Conservation (phyloP, 1,140 invertebrate species). For the Tigriopus japonicus region DNA sequence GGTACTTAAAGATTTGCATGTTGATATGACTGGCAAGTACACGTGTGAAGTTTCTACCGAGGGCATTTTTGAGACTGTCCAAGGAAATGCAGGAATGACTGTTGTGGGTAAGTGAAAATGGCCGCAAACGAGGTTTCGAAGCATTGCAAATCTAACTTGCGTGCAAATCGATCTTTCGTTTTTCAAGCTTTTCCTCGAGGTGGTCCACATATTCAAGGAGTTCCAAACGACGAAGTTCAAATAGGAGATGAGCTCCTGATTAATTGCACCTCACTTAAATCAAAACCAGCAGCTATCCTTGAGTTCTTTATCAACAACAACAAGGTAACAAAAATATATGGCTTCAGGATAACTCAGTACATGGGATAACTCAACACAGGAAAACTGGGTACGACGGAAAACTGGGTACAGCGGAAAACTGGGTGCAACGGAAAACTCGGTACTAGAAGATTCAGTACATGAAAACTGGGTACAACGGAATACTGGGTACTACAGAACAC, state of each 20-base stretch:
- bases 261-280: constrained; percentile 46
- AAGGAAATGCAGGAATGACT: constrained; percentile 2
- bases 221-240: background rate
- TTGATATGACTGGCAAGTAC: constrained; percentile 14
- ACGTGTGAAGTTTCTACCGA: constrained; percentile 16
- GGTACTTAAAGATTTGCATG: constrained; percentile 6
- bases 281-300: constrained; percentile 28
- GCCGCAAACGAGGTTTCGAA: too few species aligned
- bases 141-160: too few species aligned
- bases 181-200: background rate
- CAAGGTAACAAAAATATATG: constrained; percentile 11
- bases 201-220: constrained; percentile 10
- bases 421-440: too few species aligned
- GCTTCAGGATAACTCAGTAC: too few species aligned
- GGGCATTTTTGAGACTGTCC: constrained; percentile 10
- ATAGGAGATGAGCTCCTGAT: constrained; percentile 19
- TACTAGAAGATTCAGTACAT: too few species aligned
- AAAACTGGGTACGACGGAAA: too few species aligned
- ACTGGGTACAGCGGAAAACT: too few species aligned
- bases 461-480: too few species aligned
- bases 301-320: constrained; percentile 27
- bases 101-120: background rate
- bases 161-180: too few species aligned
- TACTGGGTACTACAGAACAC: too few species aligned
- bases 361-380: too few species aligned